Base-by-base conservation (phyloP, 2,113 vertebrate species). In the Xyliphius kryptos region DNA sequence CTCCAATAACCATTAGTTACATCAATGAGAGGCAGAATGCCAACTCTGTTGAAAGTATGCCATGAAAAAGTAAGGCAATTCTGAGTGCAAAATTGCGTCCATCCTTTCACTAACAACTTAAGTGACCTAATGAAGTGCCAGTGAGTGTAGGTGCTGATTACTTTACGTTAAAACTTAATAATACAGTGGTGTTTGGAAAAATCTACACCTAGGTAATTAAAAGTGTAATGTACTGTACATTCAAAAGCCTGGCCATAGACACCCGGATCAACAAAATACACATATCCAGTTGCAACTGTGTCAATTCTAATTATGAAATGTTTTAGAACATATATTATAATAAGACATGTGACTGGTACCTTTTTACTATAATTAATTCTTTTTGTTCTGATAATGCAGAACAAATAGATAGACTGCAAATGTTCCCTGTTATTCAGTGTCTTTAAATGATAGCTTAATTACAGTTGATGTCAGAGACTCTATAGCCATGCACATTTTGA, bases 361-460 rank as follows among this genome's bases (percentile, higher is more conserved):
- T 56, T 13, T 15, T 36, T 16, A 53, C 4, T 17, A 5, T 37
- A 54, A 17, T 54, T 10, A 37, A 55, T 32, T 37, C 15, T 40
- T 41, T 20, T 20, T 40, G 54, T 17, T 56, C 40, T 22, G 13
- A 43, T 44, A 15, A 43, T 9, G 38, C 17, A 57, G 12, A 57
- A 22, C 40, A 58, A 14, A 11, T 5, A 44, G 40, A 22, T 3
- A 3, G 36, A 38, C 32, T 56, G 9, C n/a, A 57, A 44, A 44
- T 44, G 20, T 44, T 11, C 38, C 15, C 19, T 61, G 44, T 38
- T 40, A 20, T 49, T 49, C 36, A 40, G 14, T 36, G 54, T 40
- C 53, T 49, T 64, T 65, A 49, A 65, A 56, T 49, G 53, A 65
- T 65, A 56, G 44, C 9, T 38, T 65, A 56, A 65, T 65, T 65